Percentiles rank a stretch among this genome's conserved stretches.
Evolutionary conservation across 2,113 vertebrate genomes (phyloP).

Genomic region (Pseudolaguvia tuberculata): DNA sequence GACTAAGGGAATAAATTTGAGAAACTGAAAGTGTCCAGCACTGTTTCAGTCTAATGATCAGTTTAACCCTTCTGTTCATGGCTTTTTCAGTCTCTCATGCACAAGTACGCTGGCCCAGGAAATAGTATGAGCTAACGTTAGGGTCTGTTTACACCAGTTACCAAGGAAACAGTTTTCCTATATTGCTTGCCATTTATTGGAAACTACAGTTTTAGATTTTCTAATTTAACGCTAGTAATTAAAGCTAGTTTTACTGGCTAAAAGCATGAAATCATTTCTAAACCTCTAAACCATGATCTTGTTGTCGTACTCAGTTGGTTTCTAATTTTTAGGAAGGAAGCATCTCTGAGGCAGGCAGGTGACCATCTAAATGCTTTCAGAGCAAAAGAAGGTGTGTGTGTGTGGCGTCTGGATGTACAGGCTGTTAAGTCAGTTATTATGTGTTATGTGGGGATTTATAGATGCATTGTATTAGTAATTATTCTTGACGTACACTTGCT

Average conservation of each 20-base stretch:
- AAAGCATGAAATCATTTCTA: not conserved
- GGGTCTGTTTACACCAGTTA: not conserved
- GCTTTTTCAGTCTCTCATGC: conserved; percentile 3
- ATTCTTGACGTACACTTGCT: not conserved
- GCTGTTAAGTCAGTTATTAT: not conserved
- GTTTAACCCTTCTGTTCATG: too few relatives aligned
- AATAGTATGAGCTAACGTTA: not conserved
- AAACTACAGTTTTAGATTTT: not conserved
- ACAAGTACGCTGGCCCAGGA: not conserved
- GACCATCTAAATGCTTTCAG: not conserved
- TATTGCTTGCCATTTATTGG: not conserved
- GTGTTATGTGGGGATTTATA: not conserved
- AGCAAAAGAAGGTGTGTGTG: not conserved
- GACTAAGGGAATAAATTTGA: too few relatives aligned
- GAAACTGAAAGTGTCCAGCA: too few relatives aligned
- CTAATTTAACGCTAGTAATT: not conserved
- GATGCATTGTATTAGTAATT: not conserved
- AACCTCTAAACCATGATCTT: not conserved
- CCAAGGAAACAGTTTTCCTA: conserved; percentile 3
- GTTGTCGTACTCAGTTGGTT: not conserved
- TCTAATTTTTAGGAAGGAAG: not conserved
- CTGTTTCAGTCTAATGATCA: too few relatives aligned
- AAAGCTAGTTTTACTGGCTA: not conserved
- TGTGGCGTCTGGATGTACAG: not conserved
- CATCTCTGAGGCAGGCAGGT: not conserved